Conservation (phyloP, 2,113 vertebrate species). For the Chionodraco myersi region DNA sequence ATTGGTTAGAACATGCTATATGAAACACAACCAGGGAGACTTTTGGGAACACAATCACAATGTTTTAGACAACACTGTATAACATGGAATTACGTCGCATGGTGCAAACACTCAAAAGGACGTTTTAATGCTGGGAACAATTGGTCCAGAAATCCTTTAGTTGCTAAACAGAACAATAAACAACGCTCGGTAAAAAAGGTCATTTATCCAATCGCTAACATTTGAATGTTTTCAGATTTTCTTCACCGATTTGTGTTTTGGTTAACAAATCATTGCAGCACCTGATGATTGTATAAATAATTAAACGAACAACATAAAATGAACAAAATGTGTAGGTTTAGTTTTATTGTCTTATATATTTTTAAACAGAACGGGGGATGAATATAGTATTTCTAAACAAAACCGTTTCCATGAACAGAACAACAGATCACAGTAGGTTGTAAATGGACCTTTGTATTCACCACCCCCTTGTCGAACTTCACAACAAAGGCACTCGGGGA, state of each 20-base stretch:
- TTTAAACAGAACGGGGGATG: not conserved
- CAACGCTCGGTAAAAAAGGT: too few relatives aligned
- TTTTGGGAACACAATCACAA: not conserved
- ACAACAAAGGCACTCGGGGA: slow-evolving; percentile 13
- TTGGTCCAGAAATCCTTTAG: not conserved
- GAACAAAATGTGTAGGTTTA: not conserved
- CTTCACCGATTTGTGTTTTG: not conserved
- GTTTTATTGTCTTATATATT: not conserved
- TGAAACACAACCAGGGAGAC: not conserved
- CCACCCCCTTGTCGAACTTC: slow-evolving; percentile 18
- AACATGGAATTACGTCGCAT: not conserved
- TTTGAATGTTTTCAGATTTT: not conserved
- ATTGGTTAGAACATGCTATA: not conserved
- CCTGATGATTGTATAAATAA: not conserved
- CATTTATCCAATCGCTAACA: not conserved
- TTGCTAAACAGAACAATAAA: too few relatives aligned
- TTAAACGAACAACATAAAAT: not conserved
- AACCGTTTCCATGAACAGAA: not conserved
- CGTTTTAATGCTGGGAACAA: not conserved
- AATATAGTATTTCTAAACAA: not conserved
- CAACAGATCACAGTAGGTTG: slow-evolving; percentile 3
- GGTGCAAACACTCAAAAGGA: not conserved
- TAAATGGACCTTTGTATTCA: slow-evolving; percentile 17
- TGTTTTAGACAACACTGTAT: not conserved
- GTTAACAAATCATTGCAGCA: too few relatives aligned